phyloP scores from a whole-genome alignment of 2,113 vertebrate species.

The Rhizomys pruinosus region DNA sequence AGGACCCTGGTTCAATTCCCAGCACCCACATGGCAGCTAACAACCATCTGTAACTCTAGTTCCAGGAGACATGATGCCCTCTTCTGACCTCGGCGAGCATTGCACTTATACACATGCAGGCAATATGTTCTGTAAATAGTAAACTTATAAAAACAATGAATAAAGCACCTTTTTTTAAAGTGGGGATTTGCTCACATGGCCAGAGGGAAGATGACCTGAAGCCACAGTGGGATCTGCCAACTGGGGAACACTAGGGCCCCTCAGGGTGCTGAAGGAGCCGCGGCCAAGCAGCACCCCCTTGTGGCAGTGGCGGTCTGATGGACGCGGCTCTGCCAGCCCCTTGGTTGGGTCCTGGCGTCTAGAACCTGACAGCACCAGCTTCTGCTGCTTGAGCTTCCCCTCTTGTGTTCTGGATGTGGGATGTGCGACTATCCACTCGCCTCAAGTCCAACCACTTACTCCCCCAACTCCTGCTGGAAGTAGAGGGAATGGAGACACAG shows the following conservation, averaged over 20 bases:
- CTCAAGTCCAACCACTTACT: not conserved
- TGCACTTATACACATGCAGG: no score
- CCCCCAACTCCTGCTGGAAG: not conserved
- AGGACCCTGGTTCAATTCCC: no score
- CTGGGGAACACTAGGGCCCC: not conserved
- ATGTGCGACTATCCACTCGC: rapidly evolving
- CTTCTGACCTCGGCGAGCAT: no score
- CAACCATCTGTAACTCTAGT: no score
- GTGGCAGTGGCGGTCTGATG: no score
- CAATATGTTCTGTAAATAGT: no score
- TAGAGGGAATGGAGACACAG: not conserved
- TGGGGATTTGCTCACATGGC: not conserved
- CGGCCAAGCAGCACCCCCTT: not conserved
- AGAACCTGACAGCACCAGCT: not conserved
- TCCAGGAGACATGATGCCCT: no score
- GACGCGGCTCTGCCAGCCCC: not conserved
- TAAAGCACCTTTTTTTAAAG: no score
- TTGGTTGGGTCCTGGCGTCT: not conserved
- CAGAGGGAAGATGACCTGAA: not conserved
- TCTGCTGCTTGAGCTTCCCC: not conserved
- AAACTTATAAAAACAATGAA: no score
- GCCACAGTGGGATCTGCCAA: not conserved
- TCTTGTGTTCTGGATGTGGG: not conserved
- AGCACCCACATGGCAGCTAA: no score
- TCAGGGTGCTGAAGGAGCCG: not conserved